Conservation (phyloP, 1,140 invertebrate genomes). For the Drosophila mauritiana region DNA sequence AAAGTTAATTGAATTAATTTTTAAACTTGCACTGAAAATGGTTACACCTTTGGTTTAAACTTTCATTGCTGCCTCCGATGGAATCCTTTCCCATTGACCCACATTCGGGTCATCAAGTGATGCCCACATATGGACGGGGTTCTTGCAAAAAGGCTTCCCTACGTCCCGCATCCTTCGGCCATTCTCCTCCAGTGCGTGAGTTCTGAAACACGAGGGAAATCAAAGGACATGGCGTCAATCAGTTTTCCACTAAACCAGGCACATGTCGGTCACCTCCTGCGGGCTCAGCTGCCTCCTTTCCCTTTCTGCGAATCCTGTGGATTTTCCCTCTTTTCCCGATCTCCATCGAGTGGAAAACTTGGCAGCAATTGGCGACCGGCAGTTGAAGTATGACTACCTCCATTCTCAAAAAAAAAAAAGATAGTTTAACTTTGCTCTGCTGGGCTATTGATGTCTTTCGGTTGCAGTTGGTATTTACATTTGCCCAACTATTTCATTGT, state of each 20-base stretch:
- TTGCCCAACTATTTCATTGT: slow-evolving; percentile 45
- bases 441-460: slow-evolving; percentile 24
- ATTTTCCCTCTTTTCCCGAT: slow-evolving; percentile 1
- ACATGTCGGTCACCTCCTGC: slow-evolving; percentile 36
- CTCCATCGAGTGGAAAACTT: slow-evolving; percentile 15
- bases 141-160: slow-evolving; percentile 19
- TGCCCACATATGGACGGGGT: slow-evolving; percentile 27
- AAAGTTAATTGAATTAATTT: neutral
- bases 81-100: slow-evolving; percentile 26
- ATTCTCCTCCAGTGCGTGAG: slow-evolving; percentile 30
- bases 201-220: slow-evolving; percentile 67
- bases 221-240: slow-evolving; percentile 73
- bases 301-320: neutral
- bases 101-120: slow-evolving; percentile 30
- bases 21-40: neutral
- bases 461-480: slow-evolving; percentile 26
- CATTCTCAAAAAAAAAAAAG: neutral
- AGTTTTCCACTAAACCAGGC: slow-evolving; percentile 55
- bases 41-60: neutral
- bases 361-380: slow-evolving; percentile 16
- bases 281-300: slow-evolving; percentile 7
- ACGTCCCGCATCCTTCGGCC: neutral
- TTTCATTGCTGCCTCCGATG: neutral
- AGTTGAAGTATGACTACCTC: neutral
- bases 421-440: slow-evolving; percentile 28